Evolutionary conservation across 2,888 invertebrate genomes (phyloP).

Genomic region (Parnassius orleans): DNA sequence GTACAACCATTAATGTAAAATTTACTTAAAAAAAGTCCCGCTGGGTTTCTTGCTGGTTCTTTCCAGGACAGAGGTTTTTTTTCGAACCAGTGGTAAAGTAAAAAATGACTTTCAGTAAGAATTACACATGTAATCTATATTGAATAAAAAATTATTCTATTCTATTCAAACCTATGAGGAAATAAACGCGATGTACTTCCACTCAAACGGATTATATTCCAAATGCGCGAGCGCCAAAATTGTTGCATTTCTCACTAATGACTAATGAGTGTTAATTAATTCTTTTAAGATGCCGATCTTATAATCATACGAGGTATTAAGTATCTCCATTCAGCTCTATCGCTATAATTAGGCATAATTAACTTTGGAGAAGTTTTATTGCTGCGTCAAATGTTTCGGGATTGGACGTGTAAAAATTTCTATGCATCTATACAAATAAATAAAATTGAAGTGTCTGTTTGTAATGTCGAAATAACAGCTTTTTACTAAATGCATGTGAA

Average conservation of each 20-base stretch:
- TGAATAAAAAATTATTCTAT: no score
- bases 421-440: no score
- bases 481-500: no score
- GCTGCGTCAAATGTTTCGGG: conserved; percentile 38
- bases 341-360: conserved; percentile 53
- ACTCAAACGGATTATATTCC: neutral
- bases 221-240: conserved; percentile 6
- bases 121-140: no score
- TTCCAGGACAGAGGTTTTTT: no score
- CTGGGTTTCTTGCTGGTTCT: no score
- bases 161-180: neutral
- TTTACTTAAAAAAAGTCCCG: no score
- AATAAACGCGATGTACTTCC: neutral
- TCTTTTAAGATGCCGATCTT: conserved; percentile 45
- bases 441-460: no score
- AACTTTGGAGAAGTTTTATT: conserved; percentile 42
- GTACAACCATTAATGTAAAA: no score
- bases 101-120: no score
- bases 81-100: no score
- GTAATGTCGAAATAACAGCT: no score
- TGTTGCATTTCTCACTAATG: conserved; percentile 47
- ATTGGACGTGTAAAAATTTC: conserved; percentile 25
- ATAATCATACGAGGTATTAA: conserved; percentile 41
- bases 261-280: conserved; percentile 59
- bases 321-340: conserved; percentile 41